Evolutionary conservation across 1,140 invertebrate species (phyloP).

Genomic region (Polypedilum pembai): DNA sequence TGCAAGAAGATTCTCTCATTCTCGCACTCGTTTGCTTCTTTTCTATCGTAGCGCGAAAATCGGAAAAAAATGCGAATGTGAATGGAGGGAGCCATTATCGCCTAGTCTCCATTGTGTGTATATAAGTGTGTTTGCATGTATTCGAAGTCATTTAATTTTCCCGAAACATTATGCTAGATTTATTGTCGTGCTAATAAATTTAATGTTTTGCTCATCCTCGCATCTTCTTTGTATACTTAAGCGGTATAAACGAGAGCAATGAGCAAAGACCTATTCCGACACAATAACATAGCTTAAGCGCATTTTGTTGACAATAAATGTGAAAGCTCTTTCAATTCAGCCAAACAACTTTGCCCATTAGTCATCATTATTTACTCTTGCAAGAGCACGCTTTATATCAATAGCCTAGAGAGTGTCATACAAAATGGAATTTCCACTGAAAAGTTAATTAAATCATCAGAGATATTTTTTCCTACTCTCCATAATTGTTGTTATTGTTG

Average conservation of each 20-base stretch:
- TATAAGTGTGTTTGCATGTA: not conserved
- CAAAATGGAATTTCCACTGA: not conserved
- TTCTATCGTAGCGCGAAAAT: not conserved
- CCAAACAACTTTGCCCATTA: no score
- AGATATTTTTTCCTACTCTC: no score
- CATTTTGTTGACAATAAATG: no score
- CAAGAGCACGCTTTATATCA: no score
- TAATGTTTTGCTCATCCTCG: slow-evolving; percentile 18
- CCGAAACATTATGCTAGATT: slow-evolving; percentile 13
- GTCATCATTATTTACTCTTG: no score
- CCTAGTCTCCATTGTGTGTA: not conserved
- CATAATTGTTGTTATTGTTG: not conserved
- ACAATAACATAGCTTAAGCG: no score
- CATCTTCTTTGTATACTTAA: not conserved
- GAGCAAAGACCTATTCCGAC: no score
- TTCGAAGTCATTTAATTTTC: slow-evolving; percentile 25
- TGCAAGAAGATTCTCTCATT: not conserved
- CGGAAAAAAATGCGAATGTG: not conserved
- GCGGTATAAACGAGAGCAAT: no score
- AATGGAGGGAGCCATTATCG: slow-evolving; percentile 21
- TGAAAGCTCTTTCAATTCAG: no score
- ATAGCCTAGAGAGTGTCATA: not conserved
- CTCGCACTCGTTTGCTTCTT: not conserved
- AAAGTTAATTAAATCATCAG: slow-evolving; percentile 14
- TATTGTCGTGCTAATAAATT: slow-evolving; percentile 17